Conservation (phyloP, 2,113 vertebrate species). For the Helogale parvula region DNA sequence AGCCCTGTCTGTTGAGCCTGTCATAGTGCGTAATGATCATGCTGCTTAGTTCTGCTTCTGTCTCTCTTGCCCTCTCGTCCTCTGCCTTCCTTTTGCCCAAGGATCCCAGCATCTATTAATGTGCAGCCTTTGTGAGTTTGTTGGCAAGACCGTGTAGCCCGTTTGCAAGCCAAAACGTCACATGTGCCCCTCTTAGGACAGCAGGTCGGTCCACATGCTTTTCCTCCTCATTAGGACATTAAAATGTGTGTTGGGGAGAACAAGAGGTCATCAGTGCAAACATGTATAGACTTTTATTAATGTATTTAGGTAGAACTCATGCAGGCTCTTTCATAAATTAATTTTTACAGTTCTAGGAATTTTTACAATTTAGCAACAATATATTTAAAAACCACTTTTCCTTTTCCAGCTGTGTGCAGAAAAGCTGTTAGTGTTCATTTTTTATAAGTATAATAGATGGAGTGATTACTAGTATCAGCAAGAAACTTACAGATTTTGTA, state of each 20-base stretch:
- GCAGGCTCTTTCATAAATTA: not conserved
- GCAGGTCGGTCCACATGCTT: not conserved
- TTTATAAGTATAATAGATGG: not conserved
- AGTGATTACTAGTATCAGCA: not conserved
- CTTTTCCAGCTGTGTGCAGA: not conserved
- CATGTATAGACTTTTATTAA: not conserved
- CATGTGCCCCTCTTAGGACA: not conserved
- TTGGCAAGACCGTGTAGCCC: slow-evolving; percentile 40
- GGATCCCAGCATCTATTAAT: slow-evolving; percentile 29
- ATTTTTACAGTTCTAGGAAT: not conserved
- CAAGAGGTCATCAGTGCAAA: not conserved
- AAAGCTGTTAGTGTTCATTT: slow-evolving; percentile 16
- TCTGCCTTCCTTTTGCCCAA: slow-evolving; percentile 37
- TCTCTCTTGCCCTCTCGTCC: slow-evolving; percentile 22
- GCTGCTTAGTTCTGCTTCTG: not conserved
- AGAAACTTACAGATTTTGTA: not conserved
- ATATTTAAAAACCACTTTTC: not conserved
- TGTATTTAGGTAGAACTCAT: not conserved
- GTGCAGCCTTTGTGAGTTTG: slow-evolving; percentile 40
- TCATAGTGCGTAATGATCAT: not conserved
- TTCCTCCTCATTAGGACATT: not conserved
- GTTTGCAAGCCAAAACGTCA: slow-evolving; percentile 36
- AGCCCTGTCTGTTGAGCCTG: not conserved
- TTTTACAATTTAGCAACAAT: not conserved
- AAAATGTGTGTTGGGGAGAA: not conserved